Percentiles rank a stretch among this genome's conserved stretches.
phyloP scores from a whole-genome alignment of 2,888 invertebrate genomes.

The Nomada flava region DNA sequence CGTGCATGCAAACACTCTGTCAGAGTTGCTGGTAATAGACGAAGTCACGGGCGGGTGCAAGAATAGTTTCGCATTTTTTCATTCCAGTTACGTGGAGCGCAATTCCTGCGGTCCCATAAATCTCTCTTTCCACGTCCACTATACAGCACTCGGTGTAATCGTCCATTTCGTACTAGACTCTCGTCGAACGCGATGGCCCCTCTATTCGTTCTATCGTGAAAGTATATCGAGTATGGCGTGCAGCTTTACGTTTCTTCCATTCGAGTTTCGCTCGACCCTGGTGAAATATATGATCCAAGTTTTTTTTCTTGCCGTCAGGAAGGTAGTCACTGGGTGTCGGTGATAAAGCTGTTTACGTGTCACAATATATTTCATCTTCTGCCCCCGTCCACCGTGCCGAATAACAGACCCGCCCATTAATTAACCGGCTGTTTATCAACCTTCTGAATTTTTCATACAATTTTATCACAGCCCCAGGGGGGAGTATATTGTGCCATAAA shows the following conservation, averaged over 20 bases:
- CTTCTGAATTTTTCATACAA: neutral
- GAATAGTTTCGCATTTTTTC: conserved; percentile 63
- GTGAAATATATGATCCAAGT: conserved; percentile 36
- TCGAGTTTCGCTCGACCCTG: conserved; percentile 34
- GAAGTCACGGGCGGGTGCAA: conserved; percentile 36
- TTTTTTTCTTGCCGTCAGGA: conserved; percentile 10
- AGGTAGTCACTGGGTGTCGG: conserved; percentile 14
- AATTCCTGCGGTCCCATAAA: conserved; percentile 75
- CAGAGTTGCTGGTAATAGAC: conserved; percentile 57
- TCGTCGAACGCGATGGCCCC: conserved; percentile 62
- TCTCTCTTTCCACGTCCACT: conserved; percentile 62
- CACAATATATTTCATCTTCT: conserved; percentile 13
- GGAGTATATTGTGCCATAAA: neutral
- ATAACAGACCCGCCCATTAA: conserved; percentile 9
- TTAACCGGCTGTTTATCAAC: neutral
- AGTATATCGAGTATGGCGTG: conserved; percentile 53
- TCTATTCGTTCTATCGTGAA: conserved; percentile 58
- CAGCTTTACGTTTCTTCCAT: conserved; percentile 43
- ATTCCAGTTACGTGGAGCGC: conserved; percentile 64
- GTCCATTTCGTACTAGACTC: conserved; percentile 70
- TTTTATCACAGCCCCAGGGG: too few species aligned
- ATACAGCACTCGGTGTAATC: conserved; percentile 66
- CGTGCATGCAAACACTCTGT: conserved; percentile 14
- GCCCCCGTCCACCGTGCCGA: neutral
- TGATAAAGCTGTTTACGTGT: conserved; percentile 54